phyloP scores from a whole-genome alignment of 1,140 invertebrate species.

The Drosophila micromelanica region DNA sequence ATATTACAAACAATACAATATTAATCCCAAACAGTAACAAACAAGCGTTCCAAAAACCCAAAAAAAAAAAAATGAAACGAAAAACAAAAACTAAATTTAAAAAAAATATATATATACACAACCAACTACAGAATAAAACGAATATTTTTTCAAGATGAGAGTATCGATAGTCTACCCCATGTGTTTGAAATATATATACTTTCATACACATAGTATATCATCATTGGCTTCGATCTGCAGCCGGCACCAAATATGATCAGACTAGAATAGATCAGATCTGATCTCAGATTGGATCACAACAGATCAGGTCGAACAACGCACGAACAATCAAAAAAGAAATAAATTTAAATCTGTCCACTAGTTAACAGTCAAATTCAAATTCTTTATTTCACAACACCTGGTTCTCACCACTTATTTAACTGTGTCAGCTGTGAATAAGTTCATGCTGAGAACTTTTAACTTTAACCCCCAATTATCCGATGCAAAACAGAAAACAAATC shows the following conservation, averaged over 20 bases:
- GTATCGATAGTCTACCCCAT: slow-evolving; percentile 32
- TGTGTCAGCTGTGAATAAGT: neutral
- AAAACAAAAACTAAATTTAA: neutral
- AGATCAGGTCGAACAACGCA: slow-evolving; percentile 15
- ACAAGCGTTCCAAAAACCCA: slow-evolving; percentile 23
- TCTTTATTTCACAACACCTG: slow-evolving; percentile 2
- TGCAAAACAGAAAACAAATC: slow-evolving; percentile 5
- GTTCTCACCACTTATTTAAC: slow-evolving; percentile 8
- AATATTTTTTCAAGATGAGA: slow-evolving; percentile 27
- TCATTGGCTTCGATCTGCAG: slow-evolving; percentile 7
- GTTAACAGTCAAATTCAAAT: slow-evolving; percentile 10
- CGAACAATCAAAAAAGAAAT: slow-evolving; percentile 71
- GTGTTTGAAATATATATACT: slow-evolving; percentile 6
- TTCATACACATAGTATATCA: neutral
- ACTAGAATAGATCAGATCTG: neutral
- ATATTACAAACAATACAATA: slow-evolving; percentile 22
- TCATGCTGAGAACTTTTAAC: slow-evolving; percentile 7
- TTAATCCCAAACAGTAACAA: slow-evolving; percentile 29
- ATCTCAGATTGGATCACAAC: slow-evolving; percentile 8
- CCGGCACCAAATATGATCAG: neutral
- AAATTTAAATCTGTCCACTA: slow-evolving; percentile 62
- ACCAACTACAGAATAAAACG: slow-evolving; percentile 2
- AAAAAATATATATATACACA: neutral
- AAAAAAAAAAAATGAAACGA: slow-evolving; percentile 5
- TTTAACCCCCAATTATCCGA: slow-evolving; percentile 16